Percentiles rank a stretch among this genome's conserved stretches.
phyloP scores from a whole-genome alignment of 1,140 invertebrate genomes.

The Drosophila dunni region DNA sequence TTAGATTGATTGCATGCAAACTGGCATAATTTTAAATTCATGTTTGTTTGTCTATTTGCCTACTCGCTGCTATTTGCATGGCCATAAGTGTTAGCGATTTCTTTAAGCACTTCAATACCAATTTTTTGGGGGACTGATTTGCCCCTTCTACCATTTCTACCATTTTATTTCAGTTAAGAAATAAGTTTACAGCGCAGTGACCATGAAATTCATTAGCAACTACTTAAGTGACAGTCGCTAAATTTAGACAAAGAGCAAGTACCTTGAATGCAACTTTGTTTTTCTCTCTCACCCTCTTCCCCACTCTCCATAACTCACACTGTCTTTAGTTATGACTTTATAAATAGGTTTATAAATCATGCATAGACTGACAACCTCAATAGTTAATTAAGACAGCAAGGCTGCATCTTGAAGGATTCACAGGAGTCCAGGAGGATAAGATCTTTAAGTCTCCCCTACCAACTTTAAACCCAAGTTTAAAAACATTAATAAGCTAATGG shows the following conservation, averaged over 20 bases:
- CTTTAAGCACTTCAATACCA: neutral
- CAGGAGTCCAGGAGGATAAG: too few species aligned
- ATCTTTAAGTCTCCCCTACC: too few species aligned
- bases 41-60: conserved; percentile 15
- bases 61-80: conserved; percentile 11
- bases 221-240: conserved; percentile 2
- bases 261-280: neutral
- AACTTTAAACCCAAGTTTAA: too few species aligned
- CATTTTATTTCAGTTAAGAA: neutral
- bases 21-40: conserved; percentile 20
- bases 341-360: conserved; percentile 28
- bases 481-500: neutral
- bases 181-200: neutral
- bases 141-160: neutral
- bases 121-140: neutral
- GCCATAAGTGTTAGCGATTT: neutral
- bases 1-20: conserved; percentile 28
- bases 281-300: neutral
- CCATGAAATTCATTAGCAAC: conserved; percentile 1
- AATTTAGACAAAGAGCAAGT: neutral
- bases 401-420: neutral
- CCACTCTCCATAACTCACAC: neutral
- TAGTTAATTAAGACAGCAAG: conserved; percentile 2
- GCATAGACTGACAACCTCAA: neutral
- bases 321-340: conserved; percentile 35